These are phyloP conservation scores for Terrapene triunguis DNA, from an alignment of 2,113 vertebrate genomes.

Conservation along the genomic window DNA sequence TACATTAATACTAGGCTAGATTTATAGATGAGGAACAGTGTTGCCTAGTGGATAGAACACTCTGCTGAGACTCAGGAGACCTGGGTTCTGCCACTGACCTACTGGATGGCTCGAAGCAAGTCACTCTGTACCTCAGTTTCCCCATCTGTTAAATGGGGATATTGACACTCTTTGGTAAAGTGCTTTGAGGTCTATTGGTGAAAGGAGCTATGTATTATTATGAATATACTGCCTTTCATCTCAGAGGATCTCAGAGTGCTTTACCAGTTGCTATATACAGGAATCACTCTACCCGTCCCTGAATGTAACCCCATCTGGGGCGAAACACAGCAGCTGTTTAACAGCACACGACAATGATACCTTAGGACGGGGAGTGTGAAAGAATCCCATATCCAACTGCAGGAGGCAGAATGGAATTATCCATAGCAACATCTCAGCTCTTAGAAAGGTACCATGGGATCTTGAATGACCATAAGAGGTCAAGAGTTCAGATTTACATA, in stretches of 20 bases:
- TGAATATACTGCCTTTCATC: no score
- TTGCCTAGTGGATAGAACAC: not conserved
- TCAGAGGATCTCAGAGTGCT: no score
- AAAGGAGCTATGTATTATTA: no score
- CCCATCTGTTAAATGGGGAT: no score
- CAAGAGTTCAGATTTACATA: not conserved
- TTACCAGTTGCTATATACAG: no score
- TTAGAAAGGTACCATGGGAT: not conserved
- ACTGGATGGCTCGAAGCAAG: not conserved
- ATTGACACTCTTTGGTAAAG: no score
- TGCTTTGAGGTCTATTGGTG: no score
- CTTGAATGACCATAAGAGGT: not conserved
- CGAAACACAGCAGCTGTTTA: no score
- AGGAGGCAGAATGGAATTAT: not conserved
- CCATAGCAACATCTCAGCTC: not conserved
- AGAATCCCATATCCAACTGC: not conserved
- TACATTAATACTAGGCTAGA: not conserved
- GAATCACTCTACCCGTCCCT: no score
- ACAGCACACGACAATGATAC: not conserved
- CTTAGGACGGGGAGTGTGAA: not conserved
- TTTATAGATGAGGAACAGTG: not conserved
- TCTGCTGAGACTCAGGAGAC: not conserved
- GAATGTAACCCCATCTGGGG: no score
- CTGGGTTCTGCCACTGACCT: not conserved
- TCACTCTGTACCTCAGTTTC: no score